Conservation (phyloP, 2,113 vertebrate genomes). For the Hucho hucho region DNA sequence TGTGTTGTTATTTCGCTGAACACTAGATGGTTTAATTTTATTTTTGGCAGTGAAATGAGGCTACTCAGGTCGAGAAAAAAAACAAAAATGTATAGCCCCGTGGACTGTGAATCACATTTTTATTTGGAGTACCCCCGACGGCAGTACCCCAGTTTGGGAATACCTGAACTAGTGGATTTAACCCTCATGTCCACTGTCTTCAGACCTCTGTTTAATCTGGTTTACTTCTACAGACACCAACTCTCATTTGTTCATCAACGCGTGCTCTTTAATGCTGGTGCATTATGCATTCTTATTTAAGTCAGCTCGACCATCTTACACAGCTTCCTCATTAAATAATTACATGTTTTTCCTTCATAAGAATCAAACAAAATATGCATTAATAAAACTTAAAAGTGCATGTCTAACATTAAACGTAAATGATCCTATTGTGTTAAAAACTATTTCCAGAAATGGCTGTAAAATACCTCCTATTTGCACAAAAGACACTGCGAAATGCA, state of each 20-base stretch:
- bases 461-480: slow-evolving; percentile 28
- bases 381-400: slow-evolving; percentile 4
- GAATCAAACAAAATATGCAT: slow-evolving; percentile 18
- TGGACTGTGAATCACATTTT: too few species aligned
- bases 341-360: slow-evolving; percentile 37
- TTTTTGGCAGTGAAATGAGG: too few species aligned
- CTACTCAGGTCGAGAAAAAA: too few species aligned
- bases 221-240: slow-evolving; percentile 7
- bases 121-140: too few species aligned
- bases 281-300: slow-evolving; percentile 42
- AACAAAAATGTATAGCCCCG: too few species aligned
- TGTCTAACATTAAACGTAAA: not conserved
- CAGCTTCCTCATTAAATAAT: slow-evolving; percentile 37
- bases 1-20: too few species aligned
- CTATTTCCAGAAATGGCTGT: slow-evolving; percentile 19
- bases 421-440: slow-evolving; percentile 21
- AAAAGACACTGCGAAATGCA: slow-evolving; percentile 23
- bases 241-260: slow-evolving; percentile 24
- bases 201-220: not conserved
- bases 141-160: too few species aligned
- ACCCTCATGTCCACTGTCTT: not conserved
- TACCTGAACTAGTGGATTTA: too few species aligned
- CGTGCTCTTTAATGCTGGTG: slow-evolving; percentile 26
- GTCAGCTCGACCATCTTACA: slow-evolving; percentile 10
- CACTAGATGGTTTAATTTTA: too few species aligned